Conservation (phyloP, 2,888 invertebrate genomes). For the Drosophila silvestris region DNA sequence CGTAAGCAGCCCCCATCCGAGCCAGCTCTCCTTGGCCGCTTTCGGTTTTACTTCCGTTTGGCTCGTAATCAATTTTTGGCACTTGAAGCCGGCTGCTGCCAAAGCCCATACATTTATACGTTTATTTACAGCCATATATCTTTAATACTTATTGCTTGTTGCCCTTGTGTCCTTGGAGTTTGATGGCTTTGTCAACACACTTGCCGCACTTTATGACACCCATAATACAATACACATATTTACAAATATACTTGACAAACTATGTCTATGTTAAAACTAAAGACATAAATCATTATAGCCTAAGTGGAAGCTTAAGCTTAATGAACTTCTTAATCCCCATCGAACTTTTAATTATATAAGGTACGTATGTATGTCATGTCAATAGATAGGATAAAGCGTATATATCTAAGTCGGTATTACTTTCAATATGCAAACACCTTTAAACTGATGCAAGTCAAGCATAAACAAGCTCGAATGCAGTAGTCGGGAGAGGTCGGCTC, state of each 20-base stretch:
- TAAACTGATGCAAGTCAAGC: neutral
- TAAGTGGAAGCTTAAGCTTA: neutral
- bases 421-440: neutral
- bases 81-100: slow-evolving; percentile 34
- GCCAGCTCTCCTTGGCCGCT: neutral
- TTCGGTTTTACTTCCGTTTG: slow-evolving; percentile 10
- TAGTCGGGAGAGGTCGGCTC: neutral
- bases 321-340: neutral
- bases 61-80: slow-evolving; percentile 59
- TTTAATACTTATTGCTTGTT: slow-evolving; percentile 4
- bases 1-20: slow-evolving; percentile 7
- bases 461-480: neutral
- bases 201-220: neutral
- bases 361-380: neutral
- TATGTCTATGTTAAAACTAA: neutral
- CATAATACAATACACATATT: neutral
- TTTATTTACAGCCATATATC: slow-evolving; percentile 52
- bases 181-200: slow-evolving; percentile 18
- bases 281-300: neutral
- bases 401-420: neutral
- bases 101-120: slow-evolving; percentile 22
- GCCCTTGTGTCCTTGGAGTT: neutral
- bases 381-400: neutral
- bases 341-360: neutral
- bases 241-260: neutral